Conservation (phyloP, 2,888 invertebrate species). For the Drosophila borealis region DNA sequence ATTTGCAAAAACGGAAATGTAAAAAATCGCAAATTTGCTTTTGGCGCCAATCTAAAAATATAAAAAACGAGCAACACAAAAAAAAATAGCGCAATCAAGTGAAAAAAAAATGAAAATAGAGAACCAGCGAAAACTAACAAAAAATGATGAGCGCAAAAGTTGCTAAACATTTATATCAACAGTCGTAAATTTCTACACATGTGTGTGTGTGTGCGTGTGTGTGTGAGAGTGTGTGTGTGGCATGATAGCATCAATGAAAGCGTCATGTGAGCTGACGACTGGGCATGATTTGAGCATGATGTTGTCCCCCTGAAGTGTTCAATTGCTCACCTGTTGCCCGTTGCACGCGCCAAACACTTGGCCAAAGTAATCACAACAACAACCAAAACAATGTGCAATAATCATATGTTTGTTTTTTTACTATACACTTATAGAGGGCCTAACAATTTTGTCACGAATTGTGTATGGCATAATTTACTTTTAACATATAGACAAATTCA, state of each 20-base stretch:
- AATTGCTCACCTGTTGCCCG: slow-evolving; percentile 49
- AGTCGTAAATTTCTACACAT: slow-evolving; percentile 42
- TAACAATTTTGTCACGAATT: neutral
- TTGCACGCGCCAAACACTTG: slow-evolving; percentile 38
- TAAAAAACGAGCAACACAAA: slow-evolving; percentile 12
- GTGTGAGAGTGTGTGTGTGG: slow-evolving; percentile 7
- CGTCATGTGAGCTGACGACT: slow-evolving; percentile 51
- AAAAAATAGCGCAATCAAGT: slow-evolving; percentile 16
- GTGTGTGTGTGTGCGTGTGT: neutral
- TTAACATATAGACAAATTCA: too few relatives aligned
- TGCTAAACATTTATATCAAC: slow-evolving; percentile 53
- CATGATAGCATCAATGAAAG: slow-evolving; percentile 45
- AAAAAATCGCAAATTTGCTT: slow-evolving; percentile 19
- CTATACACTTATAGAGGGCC: neutral
- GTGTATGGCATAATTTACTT: too few relatives aligned
- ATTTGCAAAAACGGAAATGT: slow-evolving; percentile 53
- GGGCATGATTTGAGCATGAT: slow-evolving; percentile 35
- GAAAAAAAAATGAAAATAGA: slow-evolving; percentile 3
- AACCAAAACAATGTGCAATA: slow-evolving; percentile 11
- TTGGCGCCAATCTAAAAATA: slow-evolving; percentile 38
- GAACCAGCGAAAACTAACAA: slow-evolving; percentile 14
- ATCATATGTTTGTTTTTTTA: slow-evolving; percentile 38
- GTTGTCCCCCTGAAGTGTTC: slow-evolving; percentile 37
- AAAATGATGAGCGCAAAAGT: slow-evolving; percentile 6
- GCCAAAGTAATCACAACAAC: slow-evolving; percentile 22